Evolutionary conservation across 92 coral and sea anemone genomes (phyloP).

Genomic region (Parazoanthus swiftii): DNA sequence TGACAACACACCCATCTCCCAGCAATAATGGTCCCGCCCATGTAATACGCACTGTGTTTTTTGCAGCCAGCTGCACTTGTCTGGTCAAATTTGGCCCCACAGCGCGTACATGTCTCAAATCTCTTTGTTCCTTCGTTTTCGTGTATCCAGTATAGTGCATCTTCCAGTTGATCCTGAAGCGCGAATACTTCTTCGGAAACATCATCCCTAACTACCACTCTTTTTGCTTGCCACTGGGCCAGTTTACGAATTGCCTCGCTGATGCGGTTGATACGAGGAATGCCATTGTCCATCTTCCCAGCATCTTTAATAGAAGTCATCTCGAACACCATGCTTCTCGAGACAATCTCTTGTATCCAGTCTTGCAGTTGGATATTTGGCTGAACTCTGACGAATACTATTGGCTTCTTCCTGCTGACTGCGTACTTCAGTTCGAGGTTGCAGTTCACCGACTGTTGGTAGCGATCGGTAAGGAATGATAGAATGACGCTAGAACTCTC

Average conservation of each 20-base stretch:
- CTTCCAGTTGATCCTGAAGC: slow-evolving; percentile 67
- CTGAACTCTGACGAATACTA: slow-evolving; percentile 67
- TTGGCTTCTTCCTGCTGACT: slow-evolving; percentile 57
- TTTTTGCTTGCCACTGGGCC: slow-evolving; percentile 57
- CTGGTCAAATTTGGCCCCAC: slow-evolving; percentile 73
- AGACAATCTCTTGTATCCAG: slow-evolving; percentile 74
- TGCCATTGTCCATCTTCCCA: slow-evolving; percentile 65
- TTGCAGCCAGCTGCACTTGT: slow-evolving; percentile 61
- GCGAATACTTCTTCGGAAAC: slow-evolving; percentile 73
- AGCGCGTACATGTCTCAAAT: slow-evolving; percentile 68
- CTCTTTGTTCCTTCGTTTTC: slow-evolving; percentile 62
- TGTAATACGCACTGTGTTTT: slow-evolving; percentile 68
- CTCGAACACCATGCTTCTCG: slow-evolving; percentile 58
- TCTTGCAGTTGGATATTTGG: slow-evolving; percentile 58
- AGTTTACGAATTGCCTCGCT: slow-evolving; percentile 73
- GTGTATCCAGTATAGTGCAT: slow-evolving; percentile 66
- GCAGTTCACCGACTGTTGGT: slow-evolving; percentile 83
- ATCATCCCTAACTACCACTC: slow-evolving; percentile 48
- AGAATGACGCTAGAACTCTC: slow-evolving; percentile 70
- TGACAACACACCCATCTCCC: slow-evolving; percentile 90
- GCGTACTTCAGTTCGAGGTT: slow-evolving; percentile 79
- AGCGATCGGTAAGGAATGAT: slow-evolving; percentile 71
- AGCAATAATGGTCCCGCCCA: slow-evolving; percentile 77
- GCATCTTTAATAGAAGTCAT: slow-evolving; percentile 61
- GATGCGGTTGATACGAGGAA: slow-evolving; percentile 75